phyloP scores from a whole-genome alignment of 2,888 invertebrate species.

The Torymus auratus region DNA sequence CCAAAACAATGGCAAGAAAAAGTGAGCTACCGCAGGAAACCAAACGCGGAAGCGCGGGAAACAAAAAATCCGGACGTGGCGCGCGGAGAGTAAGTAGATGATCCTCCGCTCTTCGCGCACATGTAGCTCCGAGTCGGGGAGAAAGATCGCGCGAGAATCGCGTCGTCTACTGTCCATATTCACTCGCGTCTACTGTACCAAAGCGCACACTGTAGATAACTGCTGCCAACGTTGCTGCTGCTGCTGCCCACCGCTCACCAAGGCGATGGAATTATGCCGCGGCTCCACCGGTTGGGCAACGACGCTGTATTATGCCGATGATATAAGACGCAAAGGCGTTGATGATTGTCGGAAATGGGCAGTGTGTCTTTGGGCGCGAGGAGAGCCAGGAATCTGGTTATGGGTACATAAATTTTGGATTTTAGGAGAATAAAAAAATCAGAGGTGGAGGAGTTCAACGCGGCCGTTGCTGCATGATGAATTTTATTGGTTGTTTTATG shows the following conservation, averaged over 20 bases:
- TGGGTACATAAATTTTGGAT: no score
- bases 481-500: no score
- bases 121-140: not conserved
- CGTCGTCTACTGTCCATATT: conserved; percentile 51
- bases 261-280: not conserved
- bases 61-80: conserved; percentile 18
- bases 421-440: no score
- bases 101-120: no score
- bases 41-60: conserved; percentile 16
- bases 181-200: conserved; percentile 33
- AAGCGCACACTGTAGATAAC: conserved; percentile 36
- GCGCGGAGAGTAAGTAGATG: not conserved
- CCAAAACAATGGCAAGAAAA: not conserved
- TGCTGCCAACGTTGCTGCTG: conserved; percentile 10
- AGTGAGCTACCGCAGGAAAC: not conserved
- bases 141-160: conserved; percentile 22
- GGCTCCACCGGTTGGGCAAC: no score
- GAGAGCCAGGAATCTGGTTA: no score
- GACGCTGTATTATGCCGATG: no score
- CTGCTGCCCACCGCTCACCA: conserved; percentile 18
- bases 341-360: no score
- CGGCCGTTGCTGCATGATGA: no score
- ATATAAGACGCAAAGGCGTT: no score
- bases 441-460: no score
- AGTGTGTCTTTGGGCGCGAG: no score